These are phyloP conservation scores for Epinotia brunnichana DNA, from an alignment of 2,888 invertebrate species.

Conservation along the genomic window DNA sequence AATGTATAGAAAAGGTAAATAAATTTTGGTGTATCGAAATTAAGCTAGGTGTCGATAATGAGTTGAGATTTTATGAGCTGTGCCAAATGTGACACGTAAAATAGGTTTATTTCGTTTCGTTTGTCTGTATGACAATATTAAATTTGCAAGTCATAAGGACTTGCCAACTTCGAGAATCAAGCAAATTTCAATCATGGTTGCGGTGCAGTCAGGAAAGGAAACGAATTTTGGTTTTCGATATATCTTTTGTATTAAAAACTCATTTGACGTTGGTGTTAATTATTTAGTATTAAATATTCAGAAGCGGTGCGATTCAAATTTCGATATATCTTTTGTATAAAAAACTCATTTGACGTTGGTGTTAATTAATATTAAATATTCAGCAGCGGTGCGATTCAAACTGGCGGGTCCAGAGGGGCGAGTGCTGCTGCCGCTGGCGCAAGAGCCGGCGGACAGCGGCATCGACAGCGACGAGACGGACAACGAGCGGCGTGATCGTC, in stretches of 20 bases:
- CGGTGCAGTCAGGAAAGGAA: too few relatives aligned
- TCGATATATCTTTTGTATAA: too few relatives aligned
- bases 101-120: too few relatives aligned
- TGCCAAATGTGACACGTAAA: too few relatives aligned
- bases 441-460: slow-evolving; percentile 40
- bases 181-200: background rate
- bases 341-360: background rate
- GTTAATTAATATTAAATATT: background rate
- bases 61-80: too few relatives aligned
- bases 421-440: slow-evolving; percentile 23
- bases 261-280: background rate
- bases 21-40: too few relatives aligned
- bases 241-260: too few relatives aligned
- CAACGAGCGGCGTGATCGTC: background rate
- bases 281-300: slow-evolving; percentile 3
- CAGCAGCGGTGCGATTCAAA: slow-evolving; percentile 49
- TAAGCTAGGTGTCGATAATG: too few relatives aligned
- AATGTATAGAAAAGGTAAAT: background rate
- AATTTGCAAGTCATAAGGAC: too few relatives aligned
- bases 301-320: slow-evolving; percentile 49
- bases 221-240: too few relatives aligned
- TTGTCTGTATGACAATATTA: too few relatives aligned
- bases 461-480: slow-evolving; percentile 23
- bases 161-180: background rate
- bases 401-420: slow-evolving; percentile 55